Base-by-base conservation (phyloP, 2,888 invertebrate species). In the Chymomyza procnemis region DNA sequence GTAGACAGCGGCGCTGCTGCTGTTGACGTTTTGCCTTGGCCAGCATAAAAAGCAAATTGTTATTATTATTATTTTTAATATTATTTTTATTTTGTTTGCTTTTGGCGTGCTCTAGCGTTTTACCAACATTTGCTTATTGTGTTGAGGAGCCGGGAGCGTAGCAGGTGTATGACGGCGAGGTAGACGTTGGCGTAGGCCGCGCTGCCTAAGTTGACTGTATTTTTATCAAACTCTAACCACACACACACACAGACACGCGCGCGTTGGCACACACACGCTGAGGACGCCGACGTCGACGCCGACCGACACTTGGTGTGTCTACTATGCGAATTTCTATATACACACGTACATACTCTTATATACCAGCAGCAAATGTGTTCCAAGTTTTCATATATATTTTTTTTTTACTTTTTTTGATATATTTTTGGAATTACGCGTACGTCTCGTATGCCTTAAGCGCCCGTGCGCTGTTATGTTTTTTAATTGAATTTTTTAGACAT, bases 211-310 rank as follows among this genome's bases (percentile, higher is more conserved):
- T 19, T 50, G 50, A n/a, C 18, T 6, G 16, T 16, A 50, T 19
- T 50, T 19, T 50, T 50, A 50, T 50, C 50, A 50, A 19, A 19
- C 50, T 16, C 50, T 16, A 6, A 8, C 18, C 18, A 50, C 50
- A 18, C 50, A n/a, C 50, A 16, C 48, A 50, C 50, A 50, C 50
- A 50, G 16, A 48, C 9, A 48, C 9, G 16, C n/a, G 4, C 5
- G 18, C 48, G 5, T 6, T n/a, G 8, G n/a, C n/a, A n/a, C 9
- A 48, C n/a, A n/a, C 5, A 6, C 48, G 5, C 18, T n/a, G 8
- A 50, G 50, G 50, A 41, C 18, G 50, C 18, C 18, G 50, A 19
- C 18, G 50, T 50, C 50, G 61, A 48, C 47, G 55, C 18, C 57
- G 60, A 41, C 34, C 34, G 34, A 41, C 34, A 5, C 34, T 41